Conservation (phyloP, 1,140 invertebrate genomes). For the Brachionus rotundiformis region DNA sequence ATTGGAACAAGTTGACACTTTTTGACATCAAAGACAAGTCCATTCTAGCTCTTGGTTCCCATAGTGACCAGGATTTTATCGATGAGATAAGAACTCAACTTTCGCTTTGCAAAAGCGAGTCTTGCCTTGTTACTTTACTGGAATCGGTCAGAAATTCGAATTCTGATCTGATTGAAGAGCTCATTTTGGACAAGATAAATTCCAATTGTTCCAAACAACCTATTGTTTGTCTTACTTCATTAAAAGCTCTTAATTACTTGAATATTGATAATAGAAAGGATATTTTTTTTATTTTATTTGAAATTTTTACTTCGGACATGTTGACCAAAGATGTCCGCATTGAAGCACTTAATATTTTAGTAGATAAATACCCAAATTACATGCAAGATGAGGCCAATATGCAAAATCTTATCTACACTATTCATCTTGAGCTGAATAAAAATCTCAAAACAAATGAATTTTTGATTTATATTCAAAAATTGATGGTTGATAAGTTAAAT, state of each 20-base stretch:
- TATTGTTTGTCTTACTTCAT: neutral
- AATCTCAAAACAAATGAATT: constrained; percentile 12
- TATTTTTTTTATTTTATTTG: neutral
- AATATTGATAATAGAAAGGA: neutral
- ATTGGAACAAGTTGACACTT: neutral
- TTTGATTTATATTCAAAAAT: neutral
- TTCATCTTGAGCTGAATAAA: neutral
- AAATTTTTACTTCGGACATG: neutral
- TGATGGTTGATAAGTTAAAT: neutral
- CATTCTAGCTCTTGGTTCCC: neutral
- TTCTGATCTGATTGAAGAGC: neutral
- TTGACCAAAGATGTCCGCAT: neutral
- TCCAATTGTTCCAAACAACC: neutral
- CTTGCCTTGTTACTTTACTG: neutral
- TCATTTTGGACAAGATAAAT: neutral
- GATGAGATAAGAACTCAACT: neutral
- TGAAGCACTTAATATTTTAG: constrained; percentile 1
- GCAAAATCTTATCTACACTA: neutral
- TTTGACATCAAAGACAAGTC: constrained; percentile 25
- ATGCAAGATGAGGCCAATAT: neutral
- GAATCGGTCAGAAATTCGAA: constrained; percentile 9
- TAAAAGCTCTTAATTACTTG: neutral
- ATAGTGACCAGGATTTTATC: neutral
- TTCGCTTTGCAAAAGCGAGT: neutral
- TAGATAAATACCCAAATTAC: neutral